These are phyloP conservation scores for Chymomyza amoena DNA, from an alignment of 2,888 invertebrate species.

Conservation along the genomic window DNA sequence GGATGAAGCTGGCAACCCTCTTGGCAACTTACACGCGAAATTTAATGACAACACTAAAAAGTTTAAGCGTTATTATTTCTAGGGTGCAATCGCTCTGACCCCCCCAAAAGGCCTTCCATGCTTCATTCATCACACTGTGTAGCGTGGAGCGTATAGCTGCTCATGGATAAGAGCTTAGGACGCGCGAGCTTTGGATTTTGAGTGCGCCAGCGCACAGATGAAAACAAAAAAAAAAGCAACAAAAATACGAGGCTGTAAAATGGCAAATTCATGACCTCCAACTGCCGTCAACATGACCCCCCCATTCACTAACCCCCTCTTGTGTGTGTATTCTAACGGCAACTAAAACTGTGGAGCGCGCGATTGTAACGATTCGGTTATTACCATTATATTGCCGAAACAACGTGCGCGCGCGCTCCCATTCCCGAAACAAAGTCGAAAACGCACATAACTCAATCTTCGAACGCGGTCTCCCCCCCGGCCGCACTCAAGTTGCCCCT, in stretches of 20 bases:
- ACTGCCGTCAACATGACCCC: constrained; percentile 45
- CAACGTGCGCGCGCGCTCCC: constrained; percentile 49
- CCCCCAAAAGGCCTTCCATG: neutral
- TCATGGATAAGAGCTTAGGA: constrained; percentile 66
- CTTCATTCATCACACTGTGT: neutral
- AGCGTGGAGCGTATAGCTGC: neutral
- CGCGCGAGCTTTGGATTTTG: constrained; percentile 9
- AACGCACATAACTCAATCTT: constrained; percentile 77
- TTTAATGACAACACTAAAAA: constrained; percentile 79
- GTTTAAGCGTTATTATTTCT: constrained; percentile 79
- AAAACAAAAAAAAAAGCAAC: constrained; percentile 21
- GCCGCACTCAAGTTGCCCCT: constrained; percentile 30
- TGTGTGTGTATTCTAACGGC: constrained; percentile 63
- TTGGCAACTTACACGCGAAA: constrained; percentile 76
- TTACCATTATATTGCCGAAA: constrained; percentile 76
- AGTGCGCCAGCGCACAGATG: constrained; percentile 14
- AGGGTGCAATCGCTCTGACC: constrained; percentile 65
- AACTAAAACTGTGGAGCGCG: constrained; percentile 63
- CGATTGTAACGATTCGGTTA: constrained; percentile 70
- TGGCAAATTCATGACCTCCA: constrained; percentile 79
- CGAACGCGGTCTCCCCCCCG: constrained; percentile 48
- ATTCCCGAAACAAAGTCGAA: constrained; percentile 67
- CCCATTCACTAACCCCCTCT: neutral
- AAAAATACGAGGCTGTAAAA: constrained; percentile 79
- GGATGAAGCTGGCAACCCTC: constrained; percentile 11